Base-by-base conservation (phyloP, 2,888 invertebrate genomes). In the Julus scanicus region DNA sequence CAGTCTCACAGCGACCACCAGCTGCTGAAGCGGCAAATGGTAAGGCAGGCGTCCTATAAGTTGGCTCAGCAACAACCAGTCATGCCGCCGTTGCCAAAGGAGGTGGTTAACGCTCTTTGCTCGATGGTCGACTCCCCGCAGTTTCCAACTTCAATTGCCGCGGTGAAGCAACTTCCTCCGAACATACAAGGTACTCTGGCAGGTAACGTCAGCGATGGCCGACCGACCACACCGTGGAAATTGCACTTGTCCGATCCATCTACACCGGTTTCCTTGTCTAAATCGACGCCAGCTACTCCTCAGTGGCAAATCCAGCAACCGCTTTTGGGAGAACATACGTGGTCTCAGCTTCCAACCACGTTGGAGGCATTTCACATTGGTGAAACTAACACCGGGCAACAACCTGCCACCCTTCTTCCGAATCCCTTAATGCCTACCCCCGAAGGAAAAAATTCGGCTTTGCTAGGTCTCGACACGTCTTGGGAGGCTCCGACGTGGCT, bases 1-100 rank as follows among this genome's bases (percentile, higher is more conserved):
- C 92, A 94, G 37, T 84, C 88, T 17, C 84, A 84, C 80, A 84
- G 83, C 15, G 80, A 88, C 13, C 88, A 88, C 11, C 84, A 84
- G 44, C 88, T 88, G 11, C 86, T 90, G 57, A 89, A 90, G 84
- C 94, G 96, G 88, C 96, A 96, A 91, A 95, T 97, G 94, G 93
- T 97, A 85, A 93, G 97, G 8, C 97, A 97, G 91, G 96, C 96
- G 90, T 96, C 97, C 90, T 97, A 97, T 92, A 97, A 97, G 93
- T 94, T 97, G 90, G 96, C 96, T 53, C 97, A 97, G 91, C 96
- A 96, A 91, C 96, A 95, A 90, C 96, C 95, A 91, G 96, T 96
- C 87, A 92, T 96, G 90, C 96, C 96, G 9, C 96, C 95, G 9
- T 92, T 95, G 89, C 95, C 95, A 20, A 93, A 95, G 86, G 89